Conservation (phyloP, 2,888 invertebrate species). For the Troilus luridus region DNA sequence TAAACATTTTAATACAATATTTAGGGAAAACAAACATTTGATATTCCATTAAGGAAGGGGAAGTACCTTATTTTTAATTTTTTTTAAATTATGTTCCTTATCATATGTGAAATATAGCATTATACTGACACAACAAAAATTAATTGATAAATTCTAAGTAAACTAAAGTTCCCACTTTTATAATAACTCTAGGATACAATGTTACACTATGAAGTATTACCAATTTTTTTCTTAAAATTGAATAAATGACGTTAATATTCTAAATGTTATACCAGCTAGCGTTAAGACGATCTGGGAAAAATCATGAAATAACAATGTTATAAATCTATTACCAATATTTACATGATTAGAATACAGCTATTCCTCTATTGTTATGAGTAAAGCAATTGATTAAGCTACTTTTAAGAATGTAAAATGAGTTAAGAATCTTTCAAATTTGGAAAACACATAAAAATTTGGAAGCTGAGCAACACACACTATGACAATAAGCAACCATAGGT, state of each 20-base stretch:
- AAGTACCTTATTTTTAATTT: constrained; percentile 27
- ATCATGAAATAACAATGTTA: constrained; percentile 23
- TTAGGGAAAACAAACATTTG: constrained; percentile 40
- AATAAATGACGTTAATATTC: constrained; percentile 56
- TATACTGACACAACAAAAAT: constrained; percentile 44
- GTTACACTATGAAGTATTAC: constrained; percentile 53
- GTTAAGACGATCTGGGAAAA: constrained; percentile 55
- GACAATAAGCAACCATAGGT: neutral
- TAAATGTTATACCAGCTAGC: constrained; percentile 56
- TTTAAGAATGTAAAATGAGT: neutral
- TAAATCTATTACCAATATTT: constrained; percentile 19
- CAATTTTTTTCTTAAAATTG: constrained; percentile 48
- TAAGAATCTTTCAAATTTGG: neutral
- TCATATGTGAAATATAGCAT: constrained; percentile 28
- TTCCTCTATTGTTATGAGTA: neutral
- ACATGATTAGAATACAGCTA: constrained; percentile 21
- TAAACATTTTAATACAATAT: constrained; percentile 39
- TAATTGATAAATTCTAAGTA: constrained; percentile 42
- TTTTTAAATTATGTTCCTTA: constrained; percentile 28
- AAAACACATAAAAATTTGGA: neutral
- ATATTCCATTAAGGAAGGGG: constrained; percentile 43
- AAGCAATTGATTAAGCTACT: neutral
- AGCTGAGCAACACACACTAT: neutral
- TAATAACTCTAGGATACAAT: constrained; percentile 48
- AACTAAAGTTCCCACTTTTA: constrained; percentile 56